These are phyloP conservation scores for Patagioenas fasciata DNA, from an alignment of 2,113 vertebrate species.

Conservation along the genomic window DNA sequence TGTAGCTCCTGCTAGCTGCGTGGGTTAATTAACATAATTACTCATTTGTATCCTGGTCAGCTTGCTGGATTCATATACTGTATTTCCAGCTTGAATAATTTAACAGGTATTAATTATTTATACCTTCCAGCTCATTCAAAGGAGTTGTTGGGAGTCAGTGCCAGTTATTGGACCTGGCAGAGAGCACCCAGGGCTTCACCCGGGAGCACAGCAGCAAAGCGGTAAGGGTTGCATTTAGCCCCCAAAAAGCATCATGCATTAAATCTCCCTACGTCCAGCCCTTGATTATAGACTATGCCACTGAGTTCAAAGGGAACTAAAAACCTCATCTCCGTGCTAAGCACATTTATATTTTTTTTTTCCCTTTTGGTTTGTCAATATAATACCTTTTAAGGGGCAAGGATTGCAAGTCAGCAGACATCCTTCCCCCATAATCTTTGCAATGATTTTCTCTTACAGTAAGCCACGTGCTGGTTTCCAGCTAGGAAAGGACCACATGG, in stretches of 20 bases:
- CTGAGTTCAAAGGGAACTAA: not conserved
- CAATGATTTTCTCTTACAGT: not conserved
- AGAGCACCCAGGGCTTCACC: not conserved
- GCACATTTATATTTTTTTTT: not conserved
- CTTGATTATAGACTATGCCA: not conserved
- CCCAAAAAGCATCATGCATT: not conserved
- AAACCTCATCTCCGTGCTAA: not conserved
- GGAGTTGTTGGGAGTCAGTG: not conserved
- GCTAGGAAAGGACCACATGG: not conserved
- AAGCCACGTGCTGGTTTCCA: not conserved
- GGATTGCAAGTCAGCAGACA: not conserved
- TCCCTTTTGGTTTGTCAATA: not conserved
- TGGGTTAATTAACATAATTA: conserved; percentile 56
- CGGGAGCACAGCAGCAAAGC: not conserved
- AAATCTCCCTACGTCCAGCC: not conserved
- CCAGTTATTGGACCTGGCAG: not conserved
- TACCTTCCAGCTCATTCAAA: not conserved
- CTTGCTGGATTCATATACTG: conserved; percentile 11
- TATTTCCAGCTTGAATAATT: conserved; percentile 58
- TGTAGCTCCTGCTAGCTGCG: not conserved
- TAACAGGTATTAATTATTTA: conserved; percentile 58
- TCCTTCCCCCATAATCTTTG: not conserved
- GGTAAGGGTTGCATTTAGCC: not conserved
- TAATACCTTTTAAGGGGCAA: not conserved
- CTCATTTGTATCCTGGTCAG: conserved; percentile 13